A percentile compares a stretch with the other conserved stretches of the same genome.
Conservation (phyloP, 1,140 invertebrate genomes). For the Neotoxoptera formosana region DNA sequence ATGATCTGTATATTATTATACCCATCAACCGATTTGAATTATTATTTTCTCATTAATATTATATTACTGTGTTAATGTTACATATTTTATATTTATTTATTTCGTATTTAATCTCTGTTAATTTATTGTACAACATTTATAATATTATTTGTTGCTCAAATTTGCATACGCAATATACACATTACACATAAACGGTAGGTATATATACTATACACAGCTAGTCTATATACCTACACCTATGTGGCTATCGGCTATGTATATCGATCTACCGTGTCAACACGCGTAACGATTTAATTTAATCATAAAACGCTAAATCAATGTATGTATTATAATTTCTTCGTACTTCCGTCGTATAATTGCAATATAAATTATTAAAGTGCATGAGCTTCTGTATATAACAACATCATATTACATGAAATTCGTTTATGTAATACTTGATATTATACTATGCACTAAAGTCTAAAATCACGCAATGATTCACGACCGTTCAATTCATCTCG, state of each 20-base stretch:
- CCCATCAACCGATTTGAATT: neutral
- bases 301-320: neutral
- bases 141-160: neutral
- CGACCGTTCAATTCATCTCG: neutral
- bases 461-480: neutral
- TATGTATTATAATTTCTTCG: too few relatives aligned
- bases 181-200: too few relatives aligned
- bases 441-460: neutral
- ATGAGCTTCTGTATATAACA: neutral
- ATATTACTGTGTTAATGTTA: neutral
- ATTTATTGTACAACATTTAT: neutral
- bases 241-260: neutral
- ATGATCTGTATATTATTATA: neutral
- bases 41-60: neutral
- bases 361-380: neutral
- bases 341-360: neutral
- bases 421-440: neutral
- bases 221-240: neutral
- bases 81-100: neutral
- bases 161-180: neutral
- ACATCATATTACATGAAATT: neutral
- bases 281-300: neutral
- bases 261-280: neutral
- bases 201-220: neutral
- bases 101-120: neutral